These are phyloP conservation scores for Poeciliopsis turrubarensis DNA, from an alignment of 2,113 vertebrate genomes.

Conservation along the genomic window DNA sequence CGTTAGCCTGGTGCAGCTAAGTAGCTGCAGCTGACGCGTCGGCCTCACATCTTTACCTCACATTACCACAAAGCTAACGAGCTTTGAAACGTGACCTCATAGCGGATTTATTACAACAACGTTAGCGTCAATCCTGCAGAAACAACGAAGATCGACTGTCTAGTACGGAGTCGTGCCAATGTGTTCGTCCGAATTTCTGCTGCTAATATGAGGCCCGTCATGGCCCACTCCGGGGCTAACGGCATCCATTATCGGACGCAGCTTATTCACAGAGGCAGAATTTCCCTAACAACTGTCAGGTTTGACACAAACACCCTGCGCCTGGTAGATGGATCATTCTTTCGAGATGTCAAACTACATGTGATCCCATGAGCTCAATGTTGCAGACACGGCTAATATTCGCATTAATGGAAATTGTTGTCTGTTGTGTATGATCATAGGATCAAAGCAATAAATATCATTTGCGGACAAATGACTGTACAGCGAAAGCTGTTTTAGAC, in stretches of 20 bases:
- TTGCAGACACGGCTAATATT: neutral
- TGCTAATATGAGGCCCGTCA: conserved; percentile 39
- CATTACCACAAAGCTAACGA: conserved; percentile 5
- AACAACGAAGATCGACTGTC: neutral
- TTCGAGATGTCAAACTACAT: too few species aligned
- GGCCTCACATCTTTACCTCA: neutral
- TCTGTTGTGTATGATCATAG: neutral
- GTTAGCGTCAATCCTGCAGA: neutral
- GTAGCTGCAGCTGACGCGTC: neutral
- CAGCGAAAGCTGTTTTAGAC: neutral
- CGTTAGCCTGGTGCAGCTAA: neutral
- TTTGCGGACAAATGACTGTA: neutral
- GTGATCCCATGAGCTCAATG: neutral
- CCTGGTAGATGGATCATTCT: neutral
- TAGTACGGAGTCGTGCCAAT: neutral
- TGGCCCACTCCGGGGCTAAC: conserved; percentile 52
- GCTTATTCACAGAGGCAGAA: neutral
- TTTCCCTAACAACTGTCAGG: neutral
- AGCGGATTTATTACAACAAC: neutral
- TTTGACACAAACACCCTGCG: neutral
- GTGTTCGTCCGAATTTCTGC: neutral
- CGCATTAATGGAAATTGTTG: neutral
- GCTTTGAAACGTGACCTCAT: neutral
- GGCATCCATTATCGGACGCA: conserved; percentile 66
- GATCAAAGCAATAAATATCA: neutral